Conservation (phyloP, 2,113 vertebrate genomes). For the Mormyrus lacerda region DNA sequence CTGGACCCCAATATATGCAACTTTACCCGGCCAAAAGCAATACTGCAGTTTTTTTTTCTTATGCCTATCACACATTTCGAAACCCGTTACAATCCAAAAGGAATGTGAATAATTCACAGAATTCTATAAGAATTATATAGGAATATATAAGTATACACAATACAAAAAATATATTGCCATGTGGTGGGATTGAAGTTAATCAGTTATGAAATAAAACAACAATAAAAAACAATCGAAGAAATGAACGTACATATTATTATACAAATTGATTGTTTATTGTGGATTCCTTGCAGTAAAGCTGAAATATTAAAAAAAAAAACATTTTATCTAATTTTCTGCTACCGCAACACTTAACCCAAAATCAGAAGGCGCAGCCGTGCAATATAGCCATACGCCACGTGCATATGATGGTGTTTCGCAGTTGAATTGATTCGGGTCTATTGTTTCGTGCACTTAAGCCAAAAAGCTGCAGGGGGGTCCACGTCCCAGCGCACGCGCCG, state of each 20-base stretch:
- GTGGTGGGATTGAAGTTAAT: neutral
- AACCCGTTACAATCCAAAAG: neutral
- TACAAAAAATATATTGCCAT: neutral
- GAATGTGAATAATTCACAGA: neutral
- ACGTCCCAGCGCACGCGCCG: neutral
- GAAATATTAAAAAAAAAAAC: neutral
- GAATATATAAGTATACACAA: neutral
- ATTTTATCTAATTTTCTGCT: neutral
- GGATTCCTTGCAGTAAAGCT: neutral
- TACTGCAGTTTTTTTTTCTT: neutral
- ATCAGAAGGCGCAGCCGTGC: neutral
- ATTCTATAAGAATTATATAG: neutral
- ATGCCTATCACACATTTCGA: neutral
- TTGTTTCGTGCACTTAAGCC: neutral
- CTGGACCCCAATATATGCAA: neutral
- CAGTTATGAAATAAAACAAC: neutral
- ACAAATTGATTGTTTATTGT: neutral
- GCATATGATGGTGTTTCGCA: neutral
- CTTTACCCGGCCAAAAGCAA: neutral
- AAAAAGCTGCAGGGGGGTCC: neutral
- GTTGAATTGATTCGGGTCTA: neutral
- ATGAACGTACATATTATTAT: neutral
- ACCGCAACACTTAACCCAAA: neutral
- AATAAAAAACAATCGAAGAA: too few relatives aligned
- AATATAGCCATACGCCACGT: neutral